These are phyloP conservation scores for Lytechinus pictus DNA, from an alignment of 35 echinoderm and acorn worm genomes.

Conservation along the genomic window DNA sequence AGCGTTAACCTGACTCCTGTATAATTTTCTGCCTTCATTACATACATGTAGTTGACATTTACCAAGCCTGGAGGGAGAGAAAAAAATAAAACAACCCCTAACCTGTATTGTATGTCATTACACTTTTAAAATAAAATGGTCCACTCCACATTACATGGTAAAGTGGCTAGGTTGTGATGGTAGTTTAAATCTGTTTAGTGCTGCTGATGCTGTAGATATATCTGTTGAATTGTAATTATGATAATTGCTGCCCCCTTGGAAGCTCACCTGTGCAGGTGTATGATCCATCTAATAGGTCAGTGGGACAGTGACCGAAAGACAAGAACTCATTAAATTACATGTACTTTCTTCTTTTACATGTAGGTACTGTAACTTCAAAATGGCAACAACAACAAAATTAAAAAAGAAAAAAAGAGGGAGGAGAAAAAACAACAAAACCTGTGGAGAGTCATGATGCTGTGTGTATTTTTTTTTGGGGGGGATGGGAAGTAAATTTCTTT, in stretches of 20 bases:
- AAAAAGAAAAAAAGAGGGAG: too few species aligned
- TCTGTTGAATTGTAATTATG: background rate
- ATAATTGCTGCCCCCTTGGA: background rate
- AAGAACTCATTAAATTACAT: background rate
- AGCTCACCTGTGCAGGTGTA: background rate
- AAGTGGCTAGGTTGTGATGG: background rate
- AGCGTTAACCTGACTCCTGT: background rate
- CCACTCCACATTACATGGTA: background rate
- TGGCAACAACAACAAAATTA: too few species aligned
- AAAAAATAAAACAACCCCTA: background rate
- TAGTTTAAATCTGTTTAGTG: background rate
- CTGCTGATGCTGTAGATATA: too few species aligned
- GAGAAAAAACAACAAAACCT: background rate
- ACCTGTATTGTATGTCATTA: background rate
- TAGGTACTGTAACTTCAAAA: background rate
- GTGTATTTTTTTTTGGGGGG: background rate
- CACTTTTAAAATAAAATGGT: background rate
- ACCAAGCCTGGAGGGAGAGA: background rate
- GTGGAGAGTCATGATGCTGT: background rate
- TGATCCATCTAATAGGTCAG: background rate
- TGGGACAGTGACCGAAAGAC: background rate
- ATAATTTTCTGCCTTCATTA: conserved; percentile 1
- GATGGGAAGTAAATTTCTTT: too few species aligned
- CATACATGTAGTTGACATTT: background rate
- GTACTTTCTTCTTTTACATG: background rate